These are phyloP conservation scores for rabbit (Oryctolagus cuniculus) DNA, from an alignment of 2,113 vertebrate genomes.

Conservation along the genomic window DNA sequence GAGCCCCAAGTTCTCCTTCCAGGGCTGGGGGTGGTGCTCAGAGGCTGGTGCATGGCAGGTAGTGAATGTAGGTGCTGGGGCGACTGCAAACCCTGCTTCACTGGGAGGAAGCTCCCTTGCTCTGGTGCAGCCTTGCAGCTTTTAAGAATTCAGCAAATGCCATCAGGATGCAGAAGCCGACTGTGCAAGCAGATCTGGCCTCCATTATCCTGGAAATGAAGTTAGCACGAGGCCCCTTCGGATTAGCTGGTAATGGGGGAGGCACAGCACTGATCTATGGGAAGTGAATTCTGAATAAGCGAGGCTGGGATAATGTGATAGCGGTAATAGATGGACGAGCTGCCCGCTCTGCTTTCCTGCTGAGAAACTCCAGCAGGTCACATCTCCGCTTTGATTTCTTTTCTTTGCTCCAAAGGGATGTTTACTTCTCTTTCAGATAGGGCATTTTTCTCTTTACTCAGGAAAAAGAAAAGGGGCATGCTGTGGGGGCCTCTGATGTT, in stretches of 20 bases:
- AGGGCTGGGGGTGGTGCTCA: not conserved
- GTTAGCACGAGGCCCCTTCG: slow-evolving; percentile 76
- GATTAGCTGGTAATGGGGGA: slow-evolving; percentile 75
- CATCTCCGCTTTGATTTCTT: slow-evolving; percentile 31
- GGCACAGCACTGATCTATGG: slow-evolving; percentile 68
- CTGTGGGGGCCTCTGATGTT: not conserved
- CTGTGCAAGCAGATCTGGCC: slow-evolving; percentile 46
- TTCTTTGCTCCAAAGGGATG: slow-evolving; percentile 29
- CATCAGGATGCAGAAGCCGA: slow-evolving; percentile 24
- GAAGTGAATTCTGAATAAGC: slow-evolving; percentile 73
- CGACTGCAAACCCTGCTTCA: not conserved
- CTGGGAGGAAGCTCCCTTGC: not conserved
- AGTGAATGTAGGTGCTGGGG: not conserved
- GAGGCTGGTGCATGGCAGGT: not conserved
- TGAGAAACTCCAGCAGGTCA: slow-evolving; percentile 48
- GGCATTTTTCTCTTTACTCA: not conserved
- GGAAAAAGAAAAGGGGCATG: not conserved
- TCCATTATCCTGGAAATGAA: slow-evolving; percentile 73
- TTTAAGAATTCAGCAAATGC: slow-evolving; percentile 73
- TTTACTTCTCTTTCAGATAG: slow-evolving; percentile 59
- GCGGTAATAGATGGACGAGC: slow-evolving; percentile 47
- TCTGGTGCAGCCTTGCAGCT: not conserved
- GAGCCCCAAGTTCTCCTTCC: not conserved
- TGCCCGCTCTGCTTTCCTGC: not conserved
- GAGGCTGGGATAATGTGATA: slow-evolving; percentile 67